Evolutionary conservation across 64 coral and sea anemone genomes (phyloP).

Genomic region (Montipora capricornis): DNA sequence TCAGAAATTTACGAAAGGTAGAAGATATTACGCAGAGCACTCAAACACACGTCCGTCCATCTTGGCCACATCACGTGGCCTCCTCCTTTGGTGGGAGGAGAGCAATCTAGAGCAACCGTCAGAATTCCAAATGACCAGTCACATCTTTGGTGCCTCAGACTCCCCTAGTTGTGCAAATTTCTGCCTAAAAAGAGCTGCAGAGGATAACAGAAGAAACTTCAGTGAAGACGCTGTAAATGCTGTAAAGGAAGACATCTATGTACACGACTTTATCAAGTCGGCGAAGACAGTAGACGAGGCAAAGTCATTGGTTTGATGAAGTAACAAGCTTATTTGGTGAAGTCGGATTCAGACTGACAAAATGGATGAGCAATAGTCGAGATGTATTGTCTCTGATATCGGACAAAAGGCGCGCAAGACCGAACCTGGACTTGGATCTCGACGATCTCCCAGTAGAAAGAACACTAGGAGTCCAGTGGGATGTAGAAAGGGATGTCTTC

Average conservation of each 20-base stretch:
- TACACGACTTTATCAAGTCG: slow-evolving; percentile 61
- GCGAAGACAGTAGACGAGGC: neutral
- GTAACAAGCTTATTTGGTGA: no score
- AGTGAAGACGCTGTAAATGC: slow-evolving; percentile 50
- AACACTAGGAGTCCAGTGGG: slow-evolving; percentile 5
- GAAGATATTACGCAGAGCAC: no score
- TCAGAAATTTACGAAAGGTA: no score
- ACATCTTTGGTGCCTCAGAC: slow-evolving; percentile 69
- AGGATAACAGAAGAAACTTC: neutral
- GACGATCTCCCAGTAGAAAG: neutral
- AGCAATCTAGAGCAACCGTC: slow-evolving; percentile 20
- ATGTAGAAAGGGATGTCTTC: no score
- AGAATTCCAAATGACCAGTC: slow-evolving; percentile 74
- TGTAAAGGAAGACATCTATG: slow-evolving; percentile 53
- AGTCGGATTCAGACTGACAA: slow-evolving; percentile 25
- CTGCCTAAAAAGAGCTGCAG: slow-evolving; percentile 44
- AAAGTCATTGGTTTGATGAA: neutral
- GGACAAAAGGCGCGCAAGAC: neutral
- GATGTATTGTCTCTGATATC: neutral
- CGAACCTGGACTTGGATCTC: neutral
- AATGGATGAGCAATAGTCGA: slow-evolving; percentile 41
- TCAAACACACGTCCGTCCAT: no score
- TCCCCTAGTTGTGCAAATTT: slow-evolving; percentile 75
- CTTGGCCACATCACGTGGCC: no score
- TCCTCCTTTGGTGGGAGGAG: slow-evolving; percentile 67